Conservation (phyloP, 2,888 invertebrate species). For the Julus scandinavius region DNA sequence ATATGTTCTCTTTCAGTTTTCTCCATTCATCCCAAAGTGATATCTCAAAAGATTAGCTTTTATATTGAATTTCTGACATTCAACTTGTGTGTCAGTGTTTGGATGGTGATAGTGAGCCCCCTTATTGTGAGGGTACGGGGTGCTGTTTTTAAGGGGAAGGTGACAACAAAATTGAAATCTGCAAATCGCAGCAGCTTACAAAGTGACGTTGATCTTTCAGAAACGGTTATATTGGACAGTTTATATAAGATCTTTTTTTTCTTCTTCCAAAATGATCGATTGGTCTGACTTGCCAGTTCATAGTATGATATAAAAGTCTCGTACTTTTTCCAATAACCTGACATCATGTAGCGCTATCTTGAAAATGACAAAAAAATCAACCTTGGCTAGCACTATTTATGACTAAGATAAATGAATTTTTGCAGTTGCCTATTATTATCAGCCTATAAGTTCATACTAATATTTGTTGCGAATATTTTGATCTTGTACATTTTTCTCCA, state of each 20-base stretch:
- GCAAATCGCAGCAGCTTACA: conserved; percentile 35
- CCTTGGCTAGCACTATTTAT: neutral
- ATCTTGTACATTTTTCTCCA: no score
- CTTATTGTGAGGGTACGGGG: neutral
- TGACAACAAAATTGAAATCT: conserved; percentile 30
- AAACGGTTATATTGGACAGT: conserved; percentile 38
- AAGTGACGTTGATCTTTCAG: conserved; percentile 30
- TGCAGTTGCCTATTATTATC: neutral
- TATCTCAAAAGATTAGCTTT: conserved; percentile 16
- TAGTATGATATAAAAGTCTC: neutral
- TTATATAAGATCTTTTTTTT: neutral
- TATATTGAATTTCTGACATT: conserved; percentile 17
- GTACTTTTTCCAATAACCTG: conserved; percentile 8
- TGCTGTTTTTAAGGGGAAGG: neutral
- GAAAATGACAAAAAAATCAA: conserved; percentile 16
- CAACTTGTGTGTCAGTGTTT: neutral
- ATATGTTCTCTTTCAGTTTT: neutral
- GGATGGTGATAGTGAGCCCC: conserved; percentile 2
- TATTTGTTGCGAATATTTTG: neutral
- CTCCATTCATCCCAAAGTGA: neutral
- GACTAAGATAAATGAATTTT: conserved; percentile 24
- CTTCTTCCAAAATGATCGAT: neutral
- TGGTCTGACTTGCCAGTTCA: conserved; percentile 24
- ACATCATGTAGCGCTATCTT: neutral
- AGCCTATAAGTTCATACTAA: neutral